Evolutionary conservation across 2,797 vertebrate species (phyloP).

Genomic region (Pseudochaenichthys georgianus): DNA sequence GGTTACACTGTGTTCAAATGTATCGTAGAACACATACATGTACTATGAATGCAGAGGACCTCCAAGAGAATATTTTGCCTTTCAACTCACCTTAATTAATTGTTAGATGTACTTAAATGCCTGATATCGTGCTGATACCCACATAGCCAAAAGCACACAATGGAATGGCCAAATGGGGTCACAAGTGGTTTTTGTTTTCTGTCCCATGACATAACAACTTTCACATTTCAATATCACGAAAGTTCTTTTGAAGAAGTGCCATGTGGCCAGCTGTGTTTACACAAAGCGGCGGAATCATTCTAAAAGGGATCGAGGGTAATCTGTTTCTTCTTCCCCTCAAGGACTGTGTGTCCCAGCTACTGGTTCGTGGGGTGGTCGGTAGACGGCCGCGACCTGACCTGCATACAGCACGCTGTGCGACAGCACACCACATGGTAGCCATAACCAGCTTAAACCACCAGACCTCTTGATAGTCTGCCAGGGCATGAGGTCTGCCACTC

Average conservation of each 20-base stretch:
- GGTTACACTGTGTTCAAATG: background rate
- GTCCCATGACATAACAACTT: slow-evolving; percentile 30
- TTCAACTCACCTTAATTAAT: background rate
- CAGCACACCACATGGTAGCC: slow-evolving; percentile 76
- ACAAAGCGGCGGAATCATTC: slow-evolving; percentile 42
- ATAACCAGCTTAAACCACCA: slow-evolving; percentile 63
- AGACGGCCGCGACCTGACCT: slow-evolving; percentile 56
- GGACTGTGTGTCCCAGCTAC: slow-evolving; percentile 66
- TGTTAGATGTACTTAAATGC: background rate
- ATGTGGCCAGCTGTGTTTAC: slow-evolving; percentile 43
- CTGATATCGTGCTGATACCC: slow-evolving; percentile 1
- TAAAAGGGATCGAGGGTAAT: slow-evolving; percentile 49
- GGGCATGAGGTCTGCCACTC: slow-evolving; percentile 58
- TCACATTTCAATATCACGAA: slow-evolving; percentile 64
- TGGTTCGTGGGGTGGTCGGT: slow-evolving; percentile 51
- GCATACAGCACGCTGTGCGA: slow-evolving; percentile 13
- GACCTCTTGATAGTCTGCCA: slow-evolving; percentile 65
- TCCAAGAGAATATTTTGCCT: background rate
- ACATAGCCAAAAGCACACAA: slow-evolving; percentile 24
- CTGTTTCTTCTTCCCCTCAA: slow-evolving; percentile 37
- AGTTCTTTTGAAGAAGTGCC: slow-evolving; percentile 60
- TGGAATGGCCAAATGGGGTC: slow-evolving; percentile 13
- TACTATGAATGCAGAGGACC: background rate
- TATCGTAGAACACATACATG: background rate
- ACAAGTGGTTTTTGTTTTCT: slow-evolving; percentile 51